Conservation (phyloP, 2,888 invertebrate genomes). For the Leucania comma region DNA sequence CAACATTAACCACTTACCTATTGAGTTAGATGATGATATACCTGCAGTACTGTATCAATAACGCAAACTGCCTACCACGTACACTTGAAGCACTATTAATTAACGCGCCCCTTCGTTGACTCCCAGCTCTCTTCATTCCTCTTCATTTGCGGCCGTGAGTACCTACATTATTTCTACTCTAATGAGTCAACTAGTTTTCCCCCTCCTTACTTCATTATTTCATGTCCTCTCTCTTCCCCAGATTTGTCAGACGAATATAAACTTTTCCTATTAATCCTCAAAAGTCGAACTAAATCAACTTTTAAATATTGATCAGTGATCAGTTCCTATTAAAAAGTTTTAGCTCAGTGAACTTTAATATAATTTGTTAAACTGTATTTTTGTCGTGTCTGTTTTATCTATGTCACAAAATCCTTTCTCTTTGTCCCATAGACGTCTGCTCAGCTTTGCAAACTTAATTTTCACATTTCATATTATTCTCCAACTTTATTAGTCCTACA, state of each 20-base stretch:
- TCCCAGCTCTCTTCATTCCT: conserved; percentile 10
- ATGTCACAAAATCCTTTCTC: background rate
- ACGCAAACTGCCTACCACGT: background rate
- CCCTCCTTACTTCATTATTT: conserved; percentile 14
- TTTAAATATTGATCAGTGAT: background rate
- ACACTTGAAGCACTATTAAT: conserved; percentile 24
- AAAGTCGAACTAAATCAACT: background rate
- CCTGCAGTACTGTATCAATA: background rate
- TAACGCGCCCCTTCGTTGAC: background rate
- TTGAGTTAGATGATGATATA: background rate
- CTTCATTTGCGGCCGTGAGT: conserved; percentile 14
- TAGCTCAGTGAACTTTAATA: background rate
- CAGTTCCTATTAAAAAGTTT: background rate
- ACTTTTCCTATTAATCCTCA: background rate
- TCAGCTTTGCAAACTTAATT: background rate
- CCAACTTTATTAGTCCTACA: conserved; percentile 19
- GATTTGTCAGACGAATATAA: background rate
- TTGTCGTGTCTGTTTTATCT: background rate
- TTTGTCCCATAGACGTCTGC: background rate
- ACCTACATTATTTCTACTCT: conserved; percentile 14
- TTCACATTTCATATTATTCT: conserved; percentile 11
- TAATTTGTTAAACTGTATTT: background rate
- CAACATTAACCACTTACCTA: background rate
- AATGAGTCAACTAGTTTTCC: conserved; percentile 16
- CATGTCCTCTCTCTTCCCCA: background rate